Conservation (phyloP, 1,140 invertebrate genomes). For the Mylabris phalerata region DNA sequence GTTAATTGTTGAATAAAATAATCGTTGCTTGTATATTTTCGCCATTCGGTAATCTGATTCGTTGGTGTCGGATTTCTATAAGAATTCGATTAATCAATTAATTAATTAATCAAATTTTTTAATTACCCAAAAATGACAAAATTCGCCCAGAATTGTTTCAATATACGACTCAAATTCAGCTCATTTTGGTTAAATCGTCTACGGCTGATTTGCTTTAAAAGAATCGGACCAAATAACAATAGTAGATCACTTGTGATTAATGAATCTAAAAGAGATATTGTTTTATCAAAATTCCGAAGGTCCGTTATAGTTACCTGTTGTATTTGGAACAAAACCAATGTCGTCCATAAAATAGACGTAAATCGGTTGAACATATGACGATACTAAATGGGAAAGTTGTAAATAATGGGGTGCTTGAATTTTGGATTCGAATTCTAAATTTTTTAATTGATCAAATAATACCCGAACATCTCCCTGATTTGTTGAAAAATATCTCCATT, state of each 20-base stretch:
- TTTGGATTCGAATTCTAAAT: constrained; percentile 42
- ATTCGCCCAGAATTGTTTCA: constrained; percentile 52
- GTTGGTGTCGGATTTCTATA: constrained; percentile 47
- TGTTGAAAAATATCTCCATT: constrained; percentile 46
- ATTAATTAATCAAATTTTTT: too few species aligned
- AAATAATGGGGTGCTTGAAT: constrained; percentile 43
- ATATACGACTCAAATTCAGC: constrained; percentile 49
- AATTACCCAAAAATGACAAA: constrained; percentile 56
- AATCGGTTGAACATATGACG: constrained; percentile 35
- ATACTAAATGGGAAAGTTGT: constrained; percentile 41
- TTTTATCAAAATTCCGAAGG: neutral
- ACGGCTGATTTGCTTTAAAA: constrained; percentile 54
- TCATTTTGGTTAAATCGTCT: constrained; percentile 50
- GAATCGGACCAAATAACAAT: constrained; percentile 55
- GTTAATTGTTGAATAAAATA: constrained; percentile 43
- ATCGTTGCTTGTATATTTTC: constrained; percentile 47
- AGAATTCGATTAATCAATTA: neutral
- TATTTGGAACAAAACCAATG: constrained; percentile 23
- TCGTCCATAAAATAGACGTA: constrained; percentile 30
- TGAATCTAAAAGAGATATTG: constrained; percentile 18
- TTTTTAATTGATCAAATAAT: constrained; percentile 40
- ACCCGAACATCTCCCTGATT: constrained; percentile 32
- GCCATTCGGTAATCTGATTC: constrained; percentile 48
- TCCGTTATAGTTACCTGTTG: constrained; percentile 11
- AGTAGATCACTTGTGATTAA: constrained; percentile 49